Evolutionary conservation across 2,113 vertebrate genomes (phyloP).

Genomic region (Asarcornis scutulata): DNA sequence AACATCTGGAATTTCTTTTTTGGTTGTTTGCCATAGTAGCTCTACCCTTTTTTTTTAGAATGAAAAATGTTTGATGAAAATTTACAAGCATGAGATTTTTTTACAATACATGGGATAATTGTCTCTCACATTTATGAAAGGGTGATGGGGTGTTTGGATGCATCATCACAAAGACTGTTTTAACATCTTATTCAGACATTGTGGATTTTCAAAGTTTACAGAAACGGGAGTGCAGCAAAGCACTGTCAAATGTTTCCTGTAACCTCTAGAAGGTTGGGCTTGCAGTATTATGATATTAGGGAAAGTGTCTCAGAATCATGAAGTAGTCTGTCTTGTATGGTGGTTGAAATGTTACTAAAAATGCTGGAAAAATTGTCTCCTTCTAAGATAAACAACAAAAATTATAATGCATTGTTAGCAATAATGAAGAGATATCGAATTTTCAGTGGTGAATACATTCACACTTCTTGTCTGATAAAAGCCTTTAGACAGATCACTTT

Average conservation of each 20-base stretch:
- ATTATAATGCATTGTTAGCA: not conserved
- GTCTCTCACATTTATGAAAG: not conserved
- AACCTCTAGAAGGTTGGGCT: not conserved
- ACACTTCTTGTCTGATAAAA: not conserved
- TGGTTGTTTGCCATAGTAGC: not conserved
- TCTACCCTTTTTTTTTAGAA: not conserved
- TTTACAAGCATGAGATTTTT: not conserved
- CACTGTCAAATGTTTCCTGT: not conserved
- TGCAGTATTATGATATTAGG: not conserved
- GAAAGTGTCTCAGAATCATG: not conserved
- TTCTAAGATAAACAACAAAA: not conserved
- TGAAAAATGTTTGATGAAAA: not conserved
- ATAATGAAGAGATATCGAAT: not conserved
- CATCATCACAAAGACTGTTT: not conserved
- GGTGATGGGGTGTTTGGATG: not conserved
- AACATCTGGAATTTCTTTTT: not conserved
- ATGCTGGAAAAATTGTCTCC: not conserved
- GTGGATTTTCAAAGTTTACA: not conserved
- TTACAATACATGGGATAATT: not conserved
- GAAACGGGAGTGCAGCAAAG: not conserved
- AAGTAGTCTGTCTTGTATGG: not conserved
- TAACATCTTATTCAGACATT: not conserved
- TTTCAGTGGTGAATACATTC: not conserved
- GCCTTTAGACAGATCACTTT: constrained; percentile 9
- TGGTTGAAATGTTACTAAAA: not conserved